Conservation (phyloP, 1,140 invertebrate genomes). For the Drosophila yakuba region DNA sequence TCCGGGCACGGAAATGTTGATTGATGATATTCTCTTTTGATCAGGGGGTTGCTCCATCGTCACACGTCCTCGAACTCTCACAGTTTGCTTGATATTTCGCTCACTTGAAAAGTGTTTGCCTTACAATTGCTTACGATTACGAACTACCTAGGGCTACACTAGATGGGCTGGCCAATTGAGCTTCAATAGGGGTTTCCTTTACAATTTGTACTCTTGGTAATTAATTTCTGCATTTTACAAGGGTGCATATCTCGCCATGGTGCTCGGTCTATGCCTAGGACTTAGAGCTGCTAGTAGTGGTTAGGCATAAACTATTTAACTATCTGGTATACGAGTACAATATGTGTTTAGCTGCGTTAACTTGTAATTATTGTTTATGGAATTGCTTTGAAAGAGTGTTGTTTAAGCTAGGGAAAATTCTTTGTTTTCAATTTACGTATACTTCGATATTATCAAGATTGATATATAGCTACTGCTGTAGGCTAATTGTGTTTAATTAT, state of each 20-base stretch:
- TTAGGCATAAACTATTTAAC: conserved; percentile 63
- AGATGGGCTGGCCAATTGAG: conserved; percentile 58
- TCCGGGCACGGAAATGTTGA: conserved; percentile 34
- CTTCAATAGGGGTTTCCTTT: conserved; percentile 34
- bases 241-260: conserved; percentile 46
- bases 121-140: conserved; percentile 52
- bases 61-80: conserved; percentile 52
- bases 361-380: conserved; percentile 63
- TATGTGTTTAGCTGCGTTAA: conserved; percentile 33
- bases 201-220: conserved; percentile 78
- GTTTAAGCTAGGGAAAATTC: conserved; percentile 50
- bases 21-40: conserved; percentile 36
- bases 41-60: conserved; percentile 28
- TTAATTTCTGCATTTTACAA: conserved; percentile 78
- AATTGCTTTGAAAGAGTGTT: conserved; percentile 61
- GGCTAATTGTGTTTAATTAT: conserved; percentile 20
- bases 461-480: not conserved
- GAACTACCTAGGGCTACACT: conserved; percentile 32
- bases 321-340: conserved; percentile 38
- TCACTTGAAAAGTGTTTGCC: conserved; percentile 81
- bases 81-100: conserved; percentile 59
- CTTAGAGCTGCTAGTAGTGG: conserved; percentile 42
- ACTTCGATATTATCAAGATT: conserved; percentile 38
- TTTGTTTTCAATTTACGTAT: conserved; percentile 72
- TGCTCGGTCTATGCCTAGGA: conserved; percentile 67